Conservation (phyloP, 2,113 vertebrate species). For the Eulacestoma nigropectus region DNA sequence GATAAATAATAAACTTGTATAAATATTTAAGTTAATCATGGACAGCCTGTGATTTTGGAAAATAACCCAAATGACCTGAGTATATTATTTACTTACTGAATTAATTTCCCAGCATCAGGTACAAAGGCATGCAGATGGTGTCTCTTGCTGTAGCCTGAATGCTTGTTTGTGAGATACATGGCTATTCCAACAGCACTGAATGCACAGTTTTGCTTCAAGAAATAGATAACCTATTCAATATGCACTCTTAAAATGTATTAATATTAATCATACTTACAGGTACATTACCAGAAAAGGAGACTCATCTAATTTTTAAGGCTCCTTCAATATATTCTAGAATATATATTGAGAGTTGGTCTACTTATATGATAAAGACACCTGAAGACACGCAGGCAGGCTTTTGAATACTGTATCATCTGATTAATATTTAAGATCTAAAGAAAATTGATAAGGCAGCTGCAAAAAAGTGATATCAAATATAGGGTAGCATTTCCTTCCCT, state of each 20-base stretch:
- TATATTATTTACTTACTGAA: neutral
- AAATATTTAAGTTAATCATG: neutral
- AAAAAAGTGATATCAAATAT: neutral
- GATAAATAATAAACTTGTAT: neutral
- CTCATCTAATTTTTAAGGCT: neutral
- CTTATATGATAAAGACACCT: neutral
- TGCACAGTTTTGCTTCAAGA: neutral
- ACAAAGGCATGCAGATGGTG: neutral
- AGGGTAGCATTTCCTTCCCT: neutral
- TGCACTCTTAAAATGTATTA: neutral
- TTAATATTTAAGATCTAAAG: conserved; percentile 37
- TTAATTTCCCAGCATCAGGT: neutral
- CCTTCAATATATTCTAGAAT: neutral
- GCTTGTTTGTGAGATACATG: neutral
- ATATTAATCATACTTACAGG: conserved; percentile 1
- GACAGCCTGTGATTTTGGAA: neutral
- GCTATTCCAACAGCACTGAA: neutral
- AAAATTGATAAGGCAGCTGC: neutral
- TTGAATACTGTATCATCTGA: conserved; percentile 3
- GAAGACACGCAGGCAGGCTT: neutral
- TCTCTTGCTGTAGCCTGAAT: neutral
- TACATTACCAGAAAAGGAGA: neutral
- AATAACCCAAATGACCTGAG: neutral
- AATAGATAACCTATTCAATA: neutral
- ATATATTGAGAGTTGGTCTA: neutral